Evolutionary conservation across 2,888 invertebrate genomes (phyloP), one percentile per base, ranked within the genome.

Genomic region (Drosophila ezoana): DNA sequence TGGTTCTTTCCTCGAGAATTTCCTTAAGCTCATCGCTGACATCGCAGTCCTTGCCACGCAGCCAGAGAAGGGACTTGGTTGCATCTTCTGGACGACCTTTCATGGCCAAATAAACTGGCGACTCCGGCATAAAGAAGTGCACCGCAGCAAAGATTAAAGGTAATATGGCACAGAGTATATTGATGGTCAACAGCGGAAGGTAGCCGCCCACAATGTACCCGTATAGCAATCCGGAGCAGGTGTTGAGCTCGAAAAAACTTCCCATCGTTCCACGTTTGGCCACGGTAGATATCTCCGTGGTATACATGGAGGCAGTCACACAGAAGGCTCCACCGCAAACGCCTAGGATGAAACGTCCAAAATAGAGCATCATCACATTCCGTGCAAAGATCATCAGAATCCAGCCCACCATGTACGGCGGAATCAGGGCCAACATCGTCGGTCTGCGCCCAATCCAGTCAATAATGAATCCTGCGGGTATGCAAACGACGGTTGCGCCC

Each of bases 121-220:
- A 95, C 91, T 98, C 98, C 0, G 97, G 98, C 94, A 97, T 96
- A 79, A 96, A 95, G 83, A 95, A 93, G 91, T 97, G 96, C 0
- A 95, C 92, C 0, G 93, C 77, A 0, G 94, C 94, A 75, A 96
- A 96, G 4, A 96, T 84, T 0, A 96, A 83, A 0, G 97, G 90
- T 44, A 91, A 38, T 3, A 87, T 59, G 14, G 76, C 83, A 44
- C 88, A 85, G 35, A 87, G 53, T 23, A 91, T 81, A 20, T 86
- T 90, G 41, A 87, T 76, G 2, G 35, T 1, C 9, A 64, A 45
- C 1, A 89, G 75, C 1, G 48, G n/a, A 0, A 81, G 44, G 14
- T 56, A 76, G 4, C 79, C 76, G 5, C 91, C 97, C 1, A 96
- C 91, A 1, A 94, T 90, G 87, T 97, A 97, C 0, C 95, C 93